phyloP scores from a whole-genome alignment of 2,888 invertebrate genomes.

The Lepetodrilus schrolli region DNA sequence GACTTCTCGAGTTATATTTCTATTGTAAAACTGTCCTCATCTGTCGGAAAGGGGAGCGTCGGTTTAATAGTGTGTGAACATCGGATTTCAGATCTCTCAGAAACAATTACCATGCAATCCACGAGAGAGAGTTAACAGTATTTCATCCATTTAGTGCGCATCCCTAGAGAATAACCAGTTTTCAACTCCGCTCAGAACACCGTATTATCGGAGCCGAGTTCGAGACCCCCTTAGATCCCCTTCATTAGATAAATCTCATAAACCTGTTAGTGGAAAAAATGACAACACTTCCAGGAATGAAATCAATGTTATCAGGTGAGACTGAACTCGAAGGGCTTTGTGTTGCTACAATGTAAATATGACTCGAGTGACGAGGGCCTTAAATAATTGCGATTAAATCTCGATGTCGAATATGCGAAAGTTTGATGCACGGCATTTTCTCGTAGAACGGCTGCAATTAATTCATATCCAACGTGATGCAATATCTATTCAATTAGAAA shows the following conservation, averaged over 20 bases:
- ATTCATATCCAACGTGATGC: no score
- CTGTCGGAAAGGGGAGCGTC: slow-evolving; percentile 9
- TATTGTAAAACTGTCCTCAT: neutral
- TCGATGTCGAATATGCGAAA: neutral
- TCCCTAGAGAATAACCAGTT: neutral
- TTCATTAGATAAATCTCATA: slow-evolving; percentile 15
- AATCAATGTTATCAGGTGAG: neutral
- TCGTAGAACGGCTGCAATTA: neutral
- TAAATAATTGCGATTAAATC: neutral
- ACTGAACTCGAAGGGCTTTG: neutral
- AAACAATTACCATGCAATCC: slow-evolving; percentile 21
- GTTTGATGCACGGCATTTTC: neutral
- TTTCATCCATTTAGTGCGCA: neutral
- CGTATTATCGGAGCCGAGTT: neutral
- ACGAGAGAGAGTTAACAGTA: neutral
- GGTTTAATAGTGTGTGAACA: slow-evolving; percentile 32
- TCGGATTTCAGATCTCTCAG: slow-evolving; percentile 23
- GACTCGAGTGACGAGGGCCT: neutral
- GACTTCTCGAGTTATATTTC: slow-evolving; percentile 5
- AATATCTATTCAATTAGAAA: no score
- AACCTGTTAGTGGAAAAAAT: neutral
- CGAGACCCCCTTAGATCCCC: neutral
- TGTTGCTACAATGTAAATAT: slow-evolving; percentile 11
- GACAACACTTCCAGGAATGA: neutral
- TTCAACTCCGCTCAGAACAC: neutral